Base-by-base conservation (phyloP, 1,140 invertebrate genomes). In the Colletes latitarsis region DNA sequence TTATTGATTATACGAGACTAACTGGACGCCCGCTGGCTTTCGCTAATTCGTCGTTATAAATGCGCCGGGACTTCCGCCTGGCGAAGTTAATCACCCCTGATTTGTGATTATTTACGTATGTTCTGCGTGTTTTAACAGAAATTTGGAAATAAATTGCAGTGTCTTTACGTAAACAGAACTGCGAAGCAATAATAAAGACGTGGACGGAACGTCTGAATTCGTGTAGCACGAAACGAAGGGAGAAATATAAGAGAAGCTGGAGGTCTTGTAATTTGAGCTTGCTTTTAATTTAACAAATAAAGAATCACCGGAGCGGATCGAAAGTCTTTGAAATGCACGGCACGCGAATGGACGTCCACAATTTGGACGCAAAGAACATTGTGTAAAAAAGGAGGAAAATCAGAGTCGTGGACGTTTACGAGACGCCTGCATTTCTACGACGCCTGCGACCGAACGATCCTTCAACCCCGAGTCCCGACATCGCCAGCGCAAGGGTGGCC, bases 41-140 rank as follows among this genome's bases (percentile, higher is more conserved):
- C 60, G 43, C 84, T 84, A 84, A 84, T 85, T 72, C 73, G 49
- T 68, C 64, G 71, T 81, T 74, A 64, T 66, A 52, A 68, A 84
- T 81, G 72, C 66, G 17, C 57, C n/a, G 68, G 52, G 57, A 78
- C 72, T 78, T 52, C n/a, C 68, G 30, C 43, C 58, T 17, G 41
- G 62, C 53, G 15, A 72, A 53, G 76, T 78, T 72, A 74, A 78
- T 81, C 68, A 71, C 81, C 67, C 19, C 14, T 43, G 57, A n/a
- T n/a, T n/a, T n/a, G n/a, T n/a, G n/a, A n/a, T n/a, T n/a, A n/a
- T n/a, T n/a, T n/a, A n/a, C n/a, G n/a, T n/a, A n/a, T n/a, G n/a
- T n/a, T n/a, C n/a, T n/a, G 70, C 30, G 30, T 30, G 30, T 30
- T 30, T 30, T 30, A 30, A 2, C 30, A 30, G 30, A 30, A 30